phyloP scores from a whole-genome alignment of 2,888 invertebrate genomes.

The Cephus sareptanus region DNA sequence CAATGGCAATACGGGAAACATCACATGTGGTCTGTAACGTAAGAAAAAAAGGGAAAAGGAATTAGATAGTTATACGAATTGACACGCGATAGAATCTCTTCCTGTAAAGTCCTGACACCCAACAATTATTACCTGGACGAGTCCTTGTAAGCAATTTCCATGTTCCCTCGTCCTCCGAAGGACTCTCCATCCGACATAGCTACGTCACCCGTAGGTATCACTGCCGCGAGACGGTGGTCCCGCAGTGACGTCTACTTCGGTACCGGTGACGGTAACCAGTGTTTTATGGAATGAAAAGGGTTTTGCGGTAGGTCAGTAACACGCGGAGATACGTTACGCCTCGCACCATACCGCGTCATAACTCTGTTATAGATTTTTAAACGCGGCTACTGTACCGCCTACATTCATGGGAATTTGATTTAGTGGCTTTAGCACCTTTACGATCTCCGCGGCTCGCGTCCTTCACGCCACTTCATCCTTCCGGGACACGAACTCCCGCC shows the following conservation, averaged over 20 bases:
- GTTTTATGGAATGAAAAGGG: conserved; percentile 17
- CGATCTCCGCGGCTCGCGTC: conserved; percentile 35
- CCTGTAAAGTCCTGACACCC: conserved; percentile 40
- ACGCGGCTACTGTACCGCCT: conserved; percentile 29
- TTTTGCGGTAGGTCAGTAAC: conserved; percentile 7
- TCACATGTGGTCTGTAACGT: neutral
- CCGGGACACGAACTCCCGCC: too few relatives aligned
- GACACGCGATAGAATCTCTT: conserved; percentile 56
- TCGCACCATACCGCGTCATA: conserved; percentile 29
- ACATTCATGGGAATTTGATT: conserved; percentile 46
- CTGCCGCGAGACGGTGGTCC: neutral
- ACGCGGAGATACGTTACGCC: too few relatives aligned
- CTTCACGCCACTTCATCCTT: neutral
- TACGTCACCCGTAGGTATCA: too few relatives aligned
- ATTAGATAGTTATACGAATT: conserved; percentile 36
- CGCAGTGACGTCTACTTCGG: neutral
- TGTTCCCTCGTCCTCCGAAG: neutral
- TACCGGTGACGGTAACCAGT: conserved; percentile 2
- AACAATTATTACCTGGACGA: conserved; percentile 43
- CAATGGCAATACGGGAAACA: conserved; percentile 27
- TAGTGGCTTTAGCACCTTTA: conserved; percentile 45
- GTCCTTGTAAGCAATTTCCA: neutral
- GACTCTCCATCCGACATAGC: too few relatives aligned
- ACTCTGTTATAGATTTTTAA: conserved; percentile 47
- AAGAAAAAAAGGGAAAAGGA: conserved; percentile 7